Base-by-base conservation (phyloP, 2,888 invertebrate genomes). In the Drosophila paramelanica region DNA sequence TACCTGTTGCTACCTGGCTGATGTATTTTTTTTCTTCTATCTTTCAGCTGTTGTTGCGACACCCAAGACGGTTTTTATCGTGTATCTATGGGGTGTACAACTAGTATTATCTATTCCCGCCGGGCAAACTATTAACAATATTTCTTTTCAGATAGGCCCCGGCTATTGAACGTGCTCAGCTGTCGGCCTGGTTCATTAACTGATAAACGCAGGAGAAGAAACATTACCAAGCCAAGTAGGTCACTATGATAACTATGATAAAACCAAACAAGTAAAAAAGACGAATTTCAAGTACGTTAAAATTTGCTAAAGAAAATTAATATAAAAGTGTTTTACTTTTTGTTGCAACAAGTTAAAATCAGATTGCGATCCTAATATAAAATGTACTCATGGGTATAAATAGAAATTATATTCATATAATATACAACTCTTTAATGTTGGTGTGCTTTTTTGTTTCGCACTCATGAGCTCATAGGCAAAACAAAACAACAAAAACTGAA, bases 1-100 rank as follows among this genome's bases (percentile, higher is more conserved):
- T 81, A 80, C 87, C 81, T 84, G 80, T 73, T 61, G 55, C 51
- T 81, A 64, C 84, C 78, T 75, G 74, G 45, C 36, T 31, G 43
- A 62, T 71, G 67, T 79, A 67, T 73, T 52, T 75, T 73, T 58
- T 55, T 65, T 3, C 5, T 17, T 17, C 17, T 17, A 17, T 17
- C 17, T 17, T 17, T 13, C 36, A 36, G 68, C 69, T 66, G 69
- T 60, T 66, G 57, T 83, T 86, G 79, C 87, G 67, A 79, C 83
- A 83, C 84, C 79, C 84, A 77, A 66, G 74, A 64, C 71, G 67
- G 61, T 31, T 64, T 70, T 56, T 77, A 80, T 73, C 77, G 57
- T 46, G 49, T 67, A 73, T 82, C 79, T 73, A 50, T 53, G 58
- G 42, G 51, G 66, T 60, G 49, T 59, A 45, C 59, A n/a, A 50